Evolutionary conservation across 2,797 vertebrate species (phyloP), one percentile per base, ranked within the genome.

Genomic region (Gastrophryne carolinensis): DNA sequence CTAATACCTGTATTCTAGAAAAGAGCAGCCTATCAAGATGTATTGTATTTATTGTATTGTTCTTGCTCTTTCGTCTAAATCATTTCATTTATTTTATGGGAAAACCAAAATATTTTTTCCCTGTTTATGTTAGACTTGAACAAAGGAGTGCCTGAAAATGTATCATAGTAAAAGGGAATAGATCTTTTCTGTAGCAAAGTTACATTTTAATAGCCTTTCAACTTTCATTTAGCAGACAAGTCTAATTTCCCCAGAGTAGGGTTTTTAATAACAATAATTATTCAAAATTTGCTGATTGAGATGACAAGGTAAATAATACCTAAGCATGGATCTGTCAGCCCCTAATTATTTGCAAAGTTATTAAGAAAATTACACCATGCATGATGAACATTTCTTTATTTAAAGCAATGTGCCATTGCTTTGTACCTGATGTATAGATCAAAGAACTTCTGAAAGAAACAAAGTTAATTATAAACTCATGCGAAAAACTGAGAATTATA

Each of bases 261-360:
- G 65, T 39, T 68, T n/a, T 68, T 68, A 68, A 68, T 68, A 68
- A 68, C 65, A 68, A 68, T 68, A 53, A 68, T 68, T 68, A 68
- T 68, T 68, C 65, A 68, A 68, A 49, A 56, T 68, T 68, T 68
- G 50, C 65, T 68, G 65, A 68, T 56, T 68, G 65, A 68, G 65
- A 54, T 68, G 65, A 68, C 65, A 68, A 41, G 65, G 65, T 68
- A 68, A 68, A 68, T 68, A 68, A 54, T 68, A 68, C 65, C 65
- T 56, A 37, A 54, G 65, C 49, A 54, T 54, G 39, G 50, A 68
- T 54, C 65, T 68, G 50, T 68, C 65, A 68, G 32, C 50, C 32
- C 29, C 65, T 68, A 68, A 68, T 68, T 54, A 68, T 53, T 68
- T 32, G 65, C 65, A 54, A 50, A 39, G 50, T 39, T 39, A 54